These are phyloP conservation scores for Nematopogon swammerdamellus DNA, from an alignment of 2,888 invertebrate species.

Conservation along the genomic window DNA sequence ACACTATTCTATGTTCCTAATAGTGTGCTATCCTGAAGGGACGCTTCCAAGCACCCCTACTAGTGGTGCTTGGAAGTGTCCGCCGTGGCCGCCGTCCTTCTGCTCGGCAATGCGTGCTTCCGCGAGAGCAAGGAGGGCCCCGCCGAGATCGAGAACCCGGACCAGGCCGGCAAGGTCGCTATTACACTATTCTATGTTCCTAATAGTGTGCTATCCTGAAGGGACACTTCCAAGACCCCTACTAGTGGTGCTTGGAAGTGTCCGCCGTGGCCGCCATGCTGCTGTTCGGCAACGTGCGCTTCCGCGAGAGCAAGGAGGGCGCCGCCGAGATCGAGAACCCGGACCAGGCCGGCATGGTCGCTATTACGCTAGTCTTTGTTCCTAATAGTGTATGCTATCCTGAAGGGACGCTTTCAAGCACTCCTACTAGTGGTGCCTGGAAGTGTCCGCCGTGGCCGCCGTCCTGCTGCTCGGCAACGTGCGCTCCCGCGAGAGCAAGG, in stretches of 20 bases:
- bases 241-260: no score
- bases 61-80: no score
- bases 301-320: conserved; percentile 63
- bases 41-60: no score
- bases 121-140: conserved; percentile 61
- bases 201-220: no score
- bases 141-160: conserved; percentile 70
- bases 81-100: conserved; percentile 75
- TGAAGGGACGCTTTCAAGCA: conserved; percentile 67
- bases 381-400: no score
- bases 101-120: conserved; percentile 78
- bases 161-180: conserved; percentile 69
- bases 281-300: conserved; percentile 78
- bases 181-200: no score
- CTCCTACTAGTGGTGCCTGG: no score
- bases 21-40: no score
- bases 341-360: conserved; percentile 68
- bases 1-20: no score
- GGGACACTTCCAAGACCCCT: no score
- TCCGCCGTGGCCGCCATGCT: conserved; percentile 79
- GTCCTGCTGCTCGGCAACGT: conserved; percentile 79
- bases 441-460: no score
- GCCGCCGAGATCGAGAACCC: conserved; percentile 71
- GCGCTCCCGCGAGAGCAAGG: conserved; percentile 65
- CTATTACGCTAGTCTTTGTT: no score